Conservation (phyloP, 2,888 invertebrate species). For the Clusia tigrina region DNA sequence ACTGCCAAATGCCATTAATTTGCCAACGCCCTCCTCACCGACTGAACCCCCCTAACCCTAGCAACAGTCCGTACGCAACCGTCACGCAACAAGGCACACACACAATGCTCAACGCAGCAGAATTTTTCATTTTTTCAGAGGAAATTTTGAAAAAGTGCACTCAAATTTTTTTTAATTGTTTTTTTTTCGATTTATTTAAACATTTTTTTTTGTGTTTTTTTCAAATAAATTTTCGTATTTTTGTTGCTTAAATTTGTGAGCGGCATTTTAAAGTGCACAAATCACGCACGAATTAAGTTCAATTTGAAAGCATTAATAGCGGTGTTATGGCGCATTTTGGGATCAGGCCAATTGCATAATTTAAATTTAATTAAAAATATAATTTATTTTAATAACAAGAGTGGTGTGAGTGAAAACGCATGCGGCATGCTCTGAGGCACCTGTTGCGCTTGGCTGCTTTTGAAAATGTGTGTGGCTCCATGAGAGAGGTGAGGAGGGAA, state of each 20-base stretch:
- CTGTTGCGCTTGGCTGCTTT: too few relatives aligned
- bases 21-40: background rate
- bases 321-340: slow-evolving; percentile 7
- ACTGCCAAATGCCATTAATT: slow-evolving; percentile 18
- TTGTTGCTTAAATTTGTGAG: background rate
- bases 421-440: too few relatives aligned
- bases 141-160: background rate
- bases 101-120: background rate
- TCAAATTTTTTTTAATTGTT: background rate
- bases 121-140: background rate
- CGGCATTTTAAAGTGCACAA: background rate
- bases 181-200: background rate
- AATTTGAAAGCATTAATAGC: background rate
- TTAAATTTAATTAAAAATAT: background rate
- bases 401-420: too few relatives aligned
- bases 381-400: too few relatives aligned
- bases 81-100: too few relatives aligned
- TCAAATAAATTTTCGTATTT: slow-evolving; percentile 3
- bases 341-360: slow-evolving; percentile 10
- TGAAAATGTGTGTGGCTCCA: too few relatives aligned
- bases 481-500: too few relatives aligned
- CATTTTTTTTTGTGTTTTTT: background rate
- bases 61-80: too few relatives aligned
- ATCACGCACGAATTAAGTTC: background rate
- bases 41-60: background rate